Percentiles rank a stretch among this genome's conserved stretches.
phyloP scores from a whole-genome alignment of 2,888 invertebrate species.

The Spilarctia lutea region DNA sequence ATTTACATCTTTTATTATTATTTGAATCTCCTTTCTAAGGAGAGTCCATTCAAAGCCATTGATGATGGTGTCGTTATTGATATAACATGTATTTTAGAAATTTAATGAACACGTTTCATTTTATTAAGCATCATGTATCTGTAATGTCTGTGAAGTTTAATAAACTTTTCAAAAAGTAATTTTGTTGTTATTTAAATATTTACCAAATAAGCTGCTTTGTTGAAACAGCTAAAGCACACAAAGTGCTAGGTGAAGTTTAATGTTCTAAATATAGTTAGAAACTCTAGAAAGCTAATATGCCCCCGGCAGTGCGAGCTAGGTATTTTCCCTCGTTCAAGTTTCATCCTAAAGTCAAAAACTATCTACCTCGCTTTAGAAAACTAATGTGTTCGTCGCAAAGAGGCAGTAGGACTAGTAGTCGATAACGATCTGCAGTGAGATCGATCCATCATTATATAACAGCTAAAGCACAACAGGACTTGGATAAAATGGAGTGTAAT shows the following conservation, averaged over 20 bases:
- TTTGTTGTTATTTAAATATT: background rate
- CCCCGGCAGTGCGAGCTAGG: background rate
- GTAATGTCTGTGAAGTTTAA: background rate
- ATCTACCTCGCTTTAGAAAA: background rate
- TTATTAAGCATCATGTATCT: background rate
- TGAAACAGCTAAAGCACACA: background rate
- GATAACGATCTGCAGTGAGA: slow-evolving; percentile 10
- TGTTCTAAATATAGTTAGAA: background rate
- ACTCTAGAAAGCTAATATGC: background rate
- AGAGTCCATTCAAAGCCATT: no score
- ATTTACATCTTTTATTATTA: background rate
- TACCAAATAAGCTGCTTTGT: background rate
- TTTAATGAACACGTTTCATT: background rate
- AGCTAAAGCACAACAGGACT: slow-evolving; percentile 1
- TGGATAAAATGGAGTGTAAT: slow-evolving; percentile 7
- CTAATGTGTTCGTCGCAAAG: background rate
- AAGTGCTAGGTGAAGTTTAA: background rate
- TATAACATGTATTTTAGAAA: background rate
- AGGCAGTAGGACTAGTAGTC: background rate
- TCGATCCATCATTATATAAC: slow-evolving; percentile 16
- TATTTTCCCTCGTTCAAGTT: slow-evolving; percentile 10
- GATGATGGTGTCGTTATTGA: no score
- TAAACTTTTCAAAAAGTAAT: background rate
- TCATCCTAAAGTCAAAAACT: background rate
- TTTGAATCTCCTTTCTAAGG: background rate